phyloP scores from a whole-genome alignment of 2,113 vertebrate species.

The Trichomycterus rosablanca region DNA sequence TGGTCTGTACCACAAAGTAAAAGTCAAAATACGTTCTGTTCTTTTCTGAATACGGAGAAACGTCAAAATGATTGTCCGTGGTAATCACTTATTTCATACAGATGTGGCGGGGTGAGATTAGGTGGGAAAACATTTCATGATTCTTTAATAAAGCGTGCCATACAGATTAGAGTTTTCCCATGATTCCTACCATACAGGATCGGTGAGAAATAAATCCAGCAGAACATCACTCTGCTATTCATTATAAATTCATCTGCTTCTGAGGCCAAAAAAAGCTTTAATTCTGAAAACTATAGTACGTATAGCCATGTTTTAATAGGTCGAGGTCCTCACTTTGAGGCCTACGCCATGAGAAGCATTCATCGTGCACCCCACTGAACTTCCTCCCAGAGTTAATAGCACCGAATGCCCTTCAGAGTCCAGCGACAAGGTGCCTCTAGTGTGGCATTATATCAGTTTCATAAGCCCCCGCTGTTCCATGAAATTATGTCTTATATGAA shows the following conservation, averaged over 20 bases:
- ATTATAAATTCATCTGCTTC: slow-evolving; percentile 30
- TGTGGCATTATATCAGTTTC: slow-evolving; percentile 39
- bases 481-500: too few relatives aligned
- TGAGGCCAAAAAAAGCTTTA: slow-evolving; percentile 35
- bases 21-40: too few relatives aligned
- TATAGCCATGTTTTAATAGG: slow-evolving; percentile 40
- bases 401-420: slow-evolving; percentile 45
- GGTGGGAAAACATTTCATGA: too few relatives aligned
- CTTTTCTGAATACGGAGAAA: too few relatives aligned
- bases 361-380: slow-evolving; percentile 35
- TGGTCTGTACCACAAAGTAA: too few relatives aligned
- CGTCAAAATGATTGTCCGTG: too few relatives aligned
- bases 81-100: too few relatives aligned
- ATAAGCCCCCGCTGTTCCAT: slow-evolving; percentile 39
- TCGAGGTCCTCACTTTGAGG: slow-evolving; percentile 30
- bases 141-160: too few relatives aligned
- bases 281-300: slow-evolving; percentile 42
- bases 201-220: slow-evolving; percentile 17
- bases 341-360: slow-evolving; percentile 43
- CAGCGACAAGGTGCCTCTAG: slow-evolving; percentile 34
- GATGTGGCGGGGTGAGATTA: too few relatives aligned
- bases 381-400: slow-evolving; percentile 49
- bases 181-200: neutral
- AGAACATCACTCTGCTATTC: slow-evolving; percentile 23
- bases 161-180: slow-evolving; percentile 1